Base-by-base conservation (phyloP, 2,888 invertebrate genomes). In the Amiota minor region DNA sequence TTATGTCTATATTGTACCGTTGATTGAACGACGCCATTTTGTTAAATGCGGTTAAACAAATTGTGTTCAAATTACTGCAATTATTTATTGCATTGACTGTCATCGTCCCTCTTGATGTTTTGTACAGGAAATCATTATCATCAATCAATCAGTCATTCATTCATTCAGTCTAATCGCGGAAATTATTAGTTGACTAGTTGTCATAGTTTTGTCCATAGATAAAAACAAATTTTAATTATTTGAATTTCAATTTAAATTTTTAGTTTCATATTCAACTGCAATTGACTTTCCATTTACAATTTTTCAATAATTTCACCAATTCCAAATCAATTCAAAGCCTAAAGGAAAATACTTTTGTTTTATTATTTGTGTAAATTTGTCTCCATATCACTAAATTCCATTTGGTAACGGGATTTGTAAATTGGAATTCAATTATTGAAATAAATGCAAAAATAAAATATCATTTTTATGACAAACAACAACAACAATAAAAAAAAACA, bases 351-450 rank as follows among this genome's bases (percentile, higher is more conserved):
- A 35, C 35, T 35, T 6, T 35, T 35, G 6, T 35, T 23, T 35
- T 35, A 8, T 6, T 35, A 35, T 35, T 35, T 35, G 35, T n/a
- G 6, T 35, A 35, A 2, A 35, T 35, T 35, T 35, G 2, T 2
- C 2, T 6, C 0, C 4, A 35, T 35, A 8, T 35, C 35, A 35
- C 35, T 35, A 35, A 35, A 35, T 35, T 35, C 35, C 35, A 35
- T 6, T 35, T 35, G 35, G 35, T 35, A 35, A 35, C 35, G 35
- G 35, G 35, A 35, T 35, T 35, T 35, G 0, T 8, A 35, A 49
- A 65, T 47, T 65, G 65, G 18, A 65, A 65, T 65, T 65, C 47
- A 65, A 65, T 65, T 65, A 65, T 47, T 47, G 65, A 0, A 46
- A 35, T 14, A 64, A 14, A 11, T n/a, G 16, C 64, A 64, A 45